Evolutionary conservation across 2,888 invertebrate species (phyloP), one percentile per base, ranked within the genome.

Genomic region (Plebejus anna): DNA sequence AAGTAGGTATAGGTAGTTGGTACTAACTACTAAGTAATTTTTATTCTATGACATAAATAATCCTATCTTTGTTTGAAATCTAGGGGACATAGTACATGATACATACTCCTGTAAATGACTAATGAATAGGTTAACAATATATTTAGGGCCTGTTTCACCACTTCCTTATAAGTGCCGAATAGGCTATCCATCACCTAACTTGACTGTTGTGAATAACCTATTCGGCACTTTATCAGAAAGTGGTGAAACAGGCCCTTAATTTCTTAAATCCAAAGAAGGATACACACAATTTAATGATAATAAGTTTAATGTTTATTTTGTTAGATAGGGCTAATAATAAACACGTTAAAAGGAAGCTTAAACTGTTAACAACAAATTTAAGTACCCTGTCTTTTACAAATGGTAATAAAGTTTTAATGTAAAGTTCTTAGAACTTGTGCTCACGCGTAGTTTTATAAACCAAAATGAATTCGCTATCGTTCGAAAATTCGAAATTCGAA

Each of bases 351-450:
- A 9, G 28, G 22, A 61, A 61, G 11, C n/a, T 22, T 2, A 61
- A 28, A 22, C 28, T 61, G 1, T 28, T 28, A 9, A 0, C 28
- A 3, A 61, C 22, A 59, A 5, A 51, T 51, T 28, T 61, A 7
- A 28, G 59, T 28, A 61, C 22, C 59, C 9, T 42, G 28, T 9
- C 5, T 13, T 66, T 32, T 66, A 32, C 28, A 32, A 66, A 32
- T 32, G 13, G 66, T 66, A 32, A 61, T 66, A 66, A 66, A 66
- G 36, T 66, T 13, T 55, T 28, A 82, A 82, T 84, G 84, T 82
- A 85, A 86, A 85, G 6, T 85, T 85, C 87, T 85, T 83, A 86
- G 88, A 88, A 89, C 55, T 3, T 16, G 87, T 86, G 83, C 82
- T 80, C 80, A 87, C 85, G 86, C 88, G 87, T 3, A 16, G 4